Base-by-base conservation (phyloP, 2,797 vertebrate species). In the Neosilurus mollespiculum region DNA sequence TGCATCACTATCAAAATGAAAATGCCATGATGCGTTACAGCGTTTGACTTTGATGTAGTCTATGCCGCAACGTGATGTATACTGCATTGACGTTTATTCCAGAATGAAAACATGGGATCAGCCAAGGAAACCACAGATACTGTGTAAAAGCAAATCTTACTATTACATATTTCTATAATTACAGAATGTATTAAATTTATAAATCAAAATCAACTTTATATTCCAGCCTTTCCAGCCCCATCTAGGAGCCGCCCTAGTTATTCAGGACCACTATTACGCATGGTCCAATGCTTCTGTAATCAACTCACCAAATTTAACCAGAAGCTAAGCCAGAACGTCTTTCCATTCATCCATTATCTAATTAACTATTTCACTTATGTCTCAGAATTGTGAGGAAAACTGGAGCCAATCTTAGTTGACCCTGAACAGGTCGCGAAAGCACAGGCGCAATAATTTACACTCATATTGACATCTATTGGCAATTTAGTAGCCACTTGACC, bases 1-100 rank as follows among this genome's bases (percentile, higher is more conserved):
- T 71, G 58, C 75, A 78, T 82, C 76, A 78, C 51, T 58, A 82
- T 34, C 69, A 82, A 78, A 79, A 71, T 85, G 66, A 79, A 85
- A 70, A 72, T 80, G 69, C 69, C 59, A 64, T 51, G 75, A 83
- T 70, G 73, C 65, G 56, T 83, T 78, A 61, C 61, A 66, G 37
- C 56, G 43, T 58, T 53, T 71, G 82, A 83, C 75, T 64, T 78
- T 78, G 82, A 78, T 78, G 18, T 69, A 78, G 70, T 12, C 73
- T 85, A 64, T 82, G 30, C 61, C 70, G 37, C 51, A 70, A 30
- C 18, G 18, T 49, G 76, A 61, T 5, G 8, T n/a, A 20, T 24
- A 1, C 12, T 71, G 59, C 54, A 70, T 11, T 78, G 82, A 26
- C 59, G 26, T 51, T 78, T 83, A 65, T 51, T 83, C 65, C 49